Evolutionary conservation across 2,113 vertebrate species (phyloP).

Genomic region (Oryctolagus cuniculus): DNA sequence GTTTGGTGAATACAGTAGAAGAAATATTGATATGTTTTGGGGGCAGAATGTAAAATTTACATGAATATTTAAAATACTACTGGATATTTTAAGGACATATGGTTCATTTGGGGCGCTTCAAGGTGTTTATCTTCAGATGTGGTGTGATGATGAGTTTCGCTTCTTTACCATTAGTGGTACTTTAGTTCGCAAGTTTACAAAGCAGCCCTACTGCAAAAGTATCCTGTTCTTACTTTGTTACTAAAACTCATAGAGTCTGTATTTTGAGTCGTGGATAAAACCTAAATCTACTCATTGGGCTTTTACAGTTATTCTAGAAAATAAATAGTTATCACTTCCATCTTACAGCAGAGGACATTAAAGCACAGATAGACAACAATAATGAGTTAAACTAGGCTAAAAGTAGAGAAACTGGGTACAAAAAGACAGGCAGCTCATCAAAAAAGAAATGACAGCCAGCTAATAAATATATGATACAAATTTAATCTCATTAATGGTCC

Average conservation of each 20-base stretch:
- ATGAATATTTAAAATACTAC: not conserved
- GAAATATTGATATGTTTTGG: slow-evolving; percentile 1
- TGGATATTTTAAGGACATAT: not conserved
- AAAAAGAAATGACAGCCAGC: not conserved
- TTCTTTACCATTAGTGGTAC: not conserved
- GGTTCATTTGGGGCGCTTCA: not conserved
- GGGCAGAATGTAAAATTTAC: not conserved
- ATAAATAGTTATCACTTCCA: not conserved
- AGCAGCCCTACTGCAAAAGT: not conserved
- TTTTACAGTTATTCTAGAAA: not conserved
- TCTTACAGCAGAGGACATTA: not conserved
- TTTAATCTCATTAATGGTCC: not conserved
- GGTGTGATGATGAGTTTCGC: not conserved
- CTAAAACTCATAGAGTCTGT: not conserved
- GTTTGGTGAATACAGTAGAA: not conserved
- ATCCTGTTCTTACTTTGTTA: not conserved
- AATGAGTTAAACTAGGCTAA: not conserved
- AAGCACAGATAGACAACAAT: not conserved
- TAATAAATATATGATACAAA: not conserved
- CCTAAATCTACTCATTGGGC: not conserved
- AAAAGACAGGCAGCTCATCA: not conserved
- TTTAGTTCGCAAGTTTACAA: not conserved
- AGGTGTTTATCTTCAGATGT: not conserved
- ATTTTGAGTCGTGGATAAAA: slow-evolving; percentile 29
- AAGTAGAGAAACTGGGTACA: not conserved